Evolutionary conservation across 2,797 vertebrate genomes (phyloP).

Genomic region (Pelobates cultripes): DNA sequence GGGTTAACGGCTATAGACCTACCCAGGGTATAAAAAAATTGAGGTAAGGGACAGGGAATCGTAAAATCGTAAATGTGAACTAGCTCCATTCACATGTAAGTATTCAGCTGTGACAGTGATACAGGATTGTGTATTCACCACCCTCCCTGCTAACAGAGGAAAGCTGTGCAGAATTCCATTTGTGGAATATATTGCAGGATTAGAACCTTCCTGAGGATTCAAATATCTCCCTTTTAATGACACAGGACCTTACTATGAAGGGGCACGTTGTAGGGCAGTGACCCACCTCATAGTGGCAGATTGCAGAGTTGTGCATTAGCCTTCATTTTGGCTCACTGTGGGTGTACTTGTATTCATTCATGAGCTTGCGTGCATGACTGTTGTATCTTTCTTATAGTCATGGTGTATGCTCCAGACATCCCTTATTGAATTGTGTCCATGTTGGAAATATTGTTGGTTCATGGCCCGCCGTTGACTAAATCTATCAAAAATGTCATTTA

Average conservation of each 20-base stretch:
- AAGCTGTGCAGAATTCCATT: not conserved
- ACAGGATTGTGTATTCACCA: not conserved
- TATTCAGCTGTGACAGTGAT: not conserved
- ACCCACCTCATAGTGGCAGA: not conserved
- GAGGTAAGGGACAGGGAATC: not conserved
- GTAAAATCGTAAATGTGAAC: not conserved
- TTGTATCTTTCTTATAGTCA: not conserved
- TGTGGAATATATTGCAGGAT: not conserved
- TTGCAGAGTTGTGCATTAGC: not conserved
- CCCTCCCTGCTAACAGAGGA: not conserved
- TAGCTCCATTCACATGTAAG: not conserved
- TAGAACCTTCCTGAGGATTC: not conserved
- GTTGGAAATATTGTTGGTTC: not conserved
- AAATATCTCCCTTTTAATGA: not conserved
- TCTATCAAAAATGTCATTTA: not conserved
- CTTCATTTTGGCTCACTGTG: not conserved
- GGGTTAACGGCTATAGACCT: no score
- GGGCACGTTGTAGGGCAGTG: not conserved
- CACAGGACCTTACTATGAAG: not conserved
- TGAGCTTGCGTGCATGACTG: not conserved
- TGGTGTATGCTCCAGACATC: not conserved
- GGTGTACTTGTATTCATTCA: not conserved
- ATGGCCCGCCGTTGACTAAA: not conserved
- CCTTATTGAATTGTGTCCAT: not conserved
- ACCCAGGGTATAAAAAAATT: no score